Percentiles rank a stretch among this genome's conserved stretches.
phyloP scores from a whole-genome alignment of 2,888 invertebrate species.

The Hypomecis atomaria region DNA sequence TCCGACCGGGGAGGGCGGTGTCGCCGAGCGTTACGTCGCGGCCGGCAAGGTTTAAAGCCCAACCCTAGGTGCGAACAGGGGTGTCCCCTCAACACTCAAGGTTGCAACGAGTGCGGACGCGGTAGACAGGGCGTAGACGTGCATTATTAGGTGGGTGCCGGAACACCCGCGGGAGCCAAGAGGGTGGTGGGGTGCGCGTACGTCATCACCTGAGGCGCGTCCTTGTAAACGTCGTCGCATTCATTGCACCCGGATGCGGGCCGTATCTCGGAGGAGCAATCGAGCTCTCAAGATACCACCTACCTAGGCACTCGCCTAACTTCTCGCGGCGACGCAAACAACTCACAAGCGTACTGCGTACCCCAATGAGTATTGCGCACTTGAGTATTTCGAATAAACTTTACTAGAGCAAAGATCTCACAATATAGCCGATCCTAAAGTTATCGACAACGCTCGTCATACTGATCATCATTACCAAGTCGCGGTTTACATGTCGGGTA shows the following conservation, averaged over 20 bases:
- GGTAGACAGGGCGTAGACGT: slow-evolving; percentile 84
- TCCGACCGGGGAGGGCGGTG: slow-evolving; percentile 2
- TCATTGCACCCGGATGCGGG: slow-evolving; percentile 84
- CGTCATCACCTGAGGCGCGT: slow-evolving; percentile 85
- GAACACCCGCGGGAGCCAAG: slow-evolving; percentile 75
- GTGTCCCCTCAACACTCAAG: slow-evolving; percentile 75
- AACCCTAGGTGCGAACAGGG: slow-evolving; percentile 46
- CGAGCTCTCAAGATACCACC: slow-evolving; percentile 66
- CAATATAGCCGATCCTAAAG: neutral
- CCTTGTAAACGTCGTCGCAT: slow-evolving; percentile 84
- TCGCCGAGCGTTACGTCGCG: slow-evolving; percentile 15
- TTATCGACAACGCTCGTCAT: too few relatives aligned
- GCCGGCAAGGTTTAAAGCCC: slow-evolving; percentile 31
- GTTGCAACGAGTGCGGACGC: slow-evolving; percentile 81
- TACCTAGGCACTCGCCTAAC: slow-evolving; percentile 49
- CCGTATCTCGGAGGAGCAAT: slow-evolving; percentile 73
- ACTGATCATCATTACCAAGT: neutral
- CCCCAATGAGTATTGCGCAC: neutral
- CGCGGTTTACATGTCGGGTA: neutral
- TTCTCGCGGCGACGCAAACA: slow-evolving; percentile 36
- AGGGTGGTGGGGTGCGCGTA: slow-evolving; percentile 76
- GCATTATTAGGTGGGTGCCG: slow-evolving; percentile 85
- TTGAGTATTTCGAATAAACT: neutral
- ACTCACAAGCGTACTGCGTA: slow-evolving; percentile 5
- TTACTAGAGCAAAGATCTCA: neutral